Percentiles rank a stretch among this genome's conserved stretches.
These are phyloP conservation scores for Anhinga rufa DNA, from an alignment of 2,113 vertebrate genomes.

Conservation along the genomic window DNA sequence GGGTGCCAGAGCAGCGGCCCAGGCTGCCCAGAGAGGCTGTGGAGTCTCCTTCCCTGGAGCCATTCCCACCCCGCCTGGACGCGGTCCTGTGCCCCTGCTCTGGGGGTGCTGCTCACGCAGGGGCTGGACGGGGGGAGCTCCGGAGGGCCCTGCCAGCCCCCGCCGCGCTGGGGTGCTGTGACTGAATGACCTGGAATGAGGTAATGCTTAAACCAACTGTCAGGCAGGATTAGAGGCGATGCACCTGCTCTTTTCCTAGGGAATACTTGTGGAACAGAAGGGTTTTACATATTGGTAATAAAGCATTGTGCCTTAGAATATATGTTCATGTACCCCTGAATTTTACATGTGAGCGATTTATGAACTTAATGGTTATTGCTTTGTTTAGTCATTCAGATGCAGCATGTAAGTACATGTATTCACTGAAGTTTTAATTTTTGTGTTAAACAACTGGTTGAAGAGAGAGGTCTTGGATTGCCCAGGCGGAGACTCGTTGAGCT, in stretches of 20 bases:
- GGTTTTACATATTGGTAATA: neutral
- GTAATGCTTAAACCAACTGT: neutral
- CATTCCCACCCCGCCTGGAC: no score
- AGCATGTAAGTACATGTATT: neutral
- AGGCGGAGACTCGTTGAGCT: neutral
- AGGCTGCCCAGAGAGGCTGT: no score
- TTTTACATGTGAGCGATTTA: neutral
- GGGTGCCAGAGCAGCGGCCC: no score
- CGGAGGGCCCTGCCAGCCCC: no score
- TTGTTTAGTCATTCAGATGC: neutral
- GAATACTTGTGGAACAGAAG: accelerated
- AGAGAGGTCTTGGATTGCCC: neutral
- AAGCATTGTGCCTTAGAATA: neutral
- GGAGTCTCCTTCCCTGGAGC: no score
- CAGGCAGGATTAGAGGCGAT: neutral
- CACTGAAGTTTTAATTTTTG: neutral
- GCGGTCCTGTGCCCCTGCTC: no score
- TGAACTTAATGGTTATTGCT: neutral
- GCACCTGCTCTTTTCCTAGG: neutral
- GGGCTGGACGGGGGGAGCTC: no score
- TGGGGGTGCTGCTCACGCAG: no score
- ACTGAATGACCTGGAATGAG: neutral
- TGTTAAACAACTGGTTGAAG: neutral
- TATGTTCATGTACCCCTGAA: neutral
- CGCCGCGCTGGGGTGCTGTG: no score